These are phyloP conservation scores for Neotoxoptera formosana DNA, from an alignment of 1,140 invertebrate species.

Conservation along the genomic window DNA sequence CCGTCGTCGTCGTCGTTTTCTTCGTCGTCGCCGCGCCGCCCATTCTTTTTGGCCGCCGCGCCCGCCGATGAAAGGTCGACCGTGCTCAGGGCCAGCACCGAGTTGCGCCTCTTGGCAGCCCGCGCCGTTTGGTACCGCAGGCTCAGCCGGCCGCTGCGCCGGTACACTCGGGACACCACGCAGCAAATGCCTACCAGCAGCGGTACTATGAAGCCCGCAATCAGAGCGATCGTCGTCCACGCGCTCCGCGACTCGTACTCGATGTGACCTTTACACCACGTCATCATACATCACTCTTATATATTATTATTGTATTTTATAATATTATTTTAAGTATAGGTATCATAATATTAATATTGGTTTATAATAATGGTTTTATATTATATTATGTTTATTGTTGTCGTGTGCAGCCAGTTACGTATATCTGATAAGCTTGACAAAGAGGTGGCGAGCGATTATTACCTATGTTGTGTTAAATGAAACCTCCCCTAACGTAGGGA, in stretches of 20 bases:
- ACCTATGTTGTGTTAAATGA: too few relatives aligned
- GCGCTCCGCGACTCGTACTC: conserved; percentile 69
- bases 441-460: neutral
- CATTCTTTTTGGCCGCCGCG: neutral
- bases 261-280: conserved; percentile 66
- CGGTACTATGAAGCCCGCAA: conserved; percentile 66
- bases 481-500: too few relatives aligned
- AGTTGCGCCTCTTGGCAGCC: conserved; percentile 51
- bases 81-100: conserved; percentile 54
- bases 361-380: neutral
- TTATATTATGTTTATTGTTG: neutral
- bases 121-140: conserved; percentile 53
- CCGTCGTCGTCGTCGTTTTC: conserved; percentile 21
- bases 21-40: conserved; percentile 3
- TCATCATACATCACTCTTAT: conserved; percentile 50
- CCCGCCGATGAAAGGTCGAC: conserved; percentile 20
- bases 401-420: neutral
- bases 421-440: neutral
- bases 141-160: neutral
- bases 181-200: conserved; percentile 68
- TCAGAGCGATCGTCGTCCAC: conserved; percentile 65
- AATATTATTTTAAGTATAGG: too few relatives aligned
- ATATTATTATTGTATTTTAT: neutral
- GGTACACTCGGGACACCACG: conserved; percentile 72
- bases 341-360: too few relatives aligned